These are phyloP conservation scores for Calyptomena viridis DNA, from an alignment of 2,113 vertebrate genomes.

Conservation along the genomic window DNA sequence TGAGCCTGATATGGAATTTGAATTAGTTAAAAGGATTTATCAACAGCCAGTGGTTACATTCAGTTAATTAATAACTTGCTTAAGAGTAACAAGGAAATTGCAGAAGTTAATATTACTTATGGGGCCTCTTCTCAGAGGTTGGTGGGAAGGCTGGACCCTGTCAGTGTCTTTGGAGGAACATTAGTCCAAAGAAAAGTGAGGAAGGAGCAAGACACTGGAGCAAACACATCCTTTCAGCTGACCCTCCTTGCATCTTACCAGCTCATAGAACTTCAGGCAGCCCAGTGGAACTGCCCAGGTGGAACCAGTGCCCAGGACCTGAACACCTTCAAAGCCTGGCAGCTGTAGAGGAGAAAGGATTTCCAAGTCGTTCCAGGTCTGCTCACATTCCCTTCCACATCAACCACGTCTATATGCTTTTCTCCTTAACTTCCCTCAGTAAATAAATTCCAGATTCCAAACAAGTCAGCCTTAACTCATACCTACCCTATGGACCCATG, in stretches of 20 bases:
- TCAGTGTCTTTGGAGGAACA: not conserved
- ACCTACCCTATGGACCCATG: not conserved
- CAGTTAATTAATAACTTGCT: constrained; percentile 74
- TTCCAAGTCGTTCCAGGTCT: not conserved
- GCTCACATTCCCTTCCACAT: not conserved
- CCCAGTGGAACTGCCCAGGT: not conserved
- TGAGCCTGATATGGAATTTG: not conserved
- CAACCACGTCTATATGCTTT: accelerated
- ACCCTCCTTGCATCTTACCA: not conserved
- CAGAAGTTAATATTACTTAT: constrained; percentile 58
- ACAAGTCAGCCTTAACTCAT: not conserved
- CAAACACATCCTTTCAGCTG: not conserved
- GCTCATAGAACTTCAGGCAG: not conserved
- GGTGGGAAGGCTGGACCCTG: not conserved
- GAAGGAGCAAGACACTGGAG: not conserved
- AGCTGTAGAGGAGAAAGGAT: accelerated
- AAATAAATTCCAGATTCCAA: not conserved
- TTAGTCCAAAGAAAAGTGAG: not conserved
- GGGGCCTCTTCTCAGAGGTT: not conserved
- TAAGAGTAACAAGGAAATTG: constrained; percentile 54
- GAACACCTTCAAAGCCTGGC: not conserved
- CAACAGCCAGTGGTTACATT: constrained; percentile 61
- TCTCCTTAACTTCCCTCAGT: not conserved
- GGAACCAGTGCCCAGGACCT: not conserved
- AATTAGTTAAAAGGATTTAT: constrained; percentile 58